Conservation (phyloP, 2,888 invertebrate genomes). For the Megaustenia siamemsis region DNA sequence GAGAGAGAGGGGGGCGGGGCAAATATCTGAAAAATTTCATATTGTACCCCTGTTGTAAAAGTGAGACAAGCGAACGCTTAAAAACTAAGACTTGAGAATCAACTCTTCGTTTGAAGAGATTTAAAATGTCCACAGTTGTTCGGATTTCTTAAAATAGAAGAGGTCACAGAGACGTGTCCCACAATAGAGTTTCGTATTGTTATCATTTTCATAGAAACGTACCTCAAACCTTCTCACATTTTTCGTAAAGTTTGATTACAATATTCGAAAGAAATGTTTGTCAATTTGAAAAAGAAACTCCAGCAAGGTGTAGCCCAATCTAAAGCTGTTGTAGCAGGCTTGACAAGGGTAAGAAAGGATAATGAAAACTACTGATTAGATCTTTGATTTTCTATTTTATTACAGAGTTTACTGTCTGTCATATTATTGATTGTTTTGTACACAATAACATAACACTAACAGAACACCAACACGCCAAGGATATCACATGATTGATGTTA, state of each 20-base stretch:
- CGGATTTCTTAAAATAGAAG: background rate
- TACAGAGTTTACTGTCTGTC: too few species aligned
- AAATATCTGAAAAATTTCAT: too few species aligned
- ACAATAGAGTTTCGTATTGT: background rate
- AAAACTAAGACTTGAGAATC: too few species aligned
- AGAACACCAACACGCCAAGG: too few species aligned
- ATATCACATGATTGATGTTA: too few species aligned
- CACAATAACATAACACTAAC: too few species aligned
- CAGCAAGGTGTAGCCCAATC: conserved; percentile 74
- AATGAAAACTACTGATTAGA: background rate
- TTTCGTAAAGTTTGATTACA: background rate
- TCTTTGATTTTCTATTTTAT: too few species aligned
- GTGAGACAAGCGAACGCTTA: too few species aligned
- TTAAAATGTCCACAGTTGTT: background rate
- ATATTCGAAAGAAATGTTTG: conserved; percentile 65
- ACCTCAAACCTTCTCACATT: background rate
- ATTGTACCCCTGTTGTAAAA: too few species aligned
- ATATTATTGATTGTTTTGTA: too few species aligned
- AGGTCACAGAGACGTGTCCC: conserved; percentile 24
- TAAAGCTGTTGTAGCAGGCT: conserved; percentile 67
- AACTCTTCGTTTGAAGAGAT: background rate
- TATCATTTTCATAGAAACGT: too few species aligned
- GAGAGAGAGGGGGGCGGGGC: too few species aligned
- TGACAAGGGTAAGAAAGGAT: conserved; percentile 34
- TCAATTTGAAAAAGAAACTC: conserved; percentile 72